Evolutionary conservation across 2,113 vertebrate genomes (phyloP).

Genomic region (Toxotes jaculatrix): DNA sequence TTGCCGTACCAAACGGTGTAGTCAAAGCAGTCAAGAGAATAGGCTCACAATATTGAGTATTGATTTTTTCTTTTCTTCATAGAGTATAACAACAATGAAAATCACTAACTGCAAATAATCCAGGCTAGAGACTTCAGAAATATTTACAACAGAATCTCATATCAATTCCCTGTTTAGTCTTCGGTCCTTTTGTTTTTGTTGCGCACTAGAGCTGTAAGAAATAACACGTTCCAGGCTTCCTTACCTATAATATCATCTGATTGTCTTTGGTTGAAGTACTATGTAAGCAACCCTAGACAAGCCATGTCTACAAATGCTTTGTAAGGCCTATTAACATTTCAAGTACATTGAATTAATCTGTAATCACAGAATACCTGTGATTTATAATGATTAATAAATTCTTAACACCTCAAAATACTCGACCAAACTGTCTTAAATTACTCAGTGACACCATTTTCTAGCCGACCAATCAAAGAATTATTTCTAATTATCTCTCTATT

Average conservation of each 20-base stretch:
- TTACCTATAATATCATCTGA: constrained; percentile 32
- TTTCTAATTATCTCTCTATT: neutral
- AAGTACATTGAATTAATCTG: constrained; percentile 55
- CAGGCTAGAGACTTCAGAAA: constrained; percentile 20
- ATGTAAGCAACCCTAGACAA: constrained; percentile 55
- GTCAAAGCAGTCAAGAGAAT: constrained; percentile 28
- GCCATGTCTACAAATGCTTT: constrained; percentile 38
- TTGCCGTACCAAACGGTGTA: neutral
- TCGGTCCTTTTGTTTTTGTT: constrained; percentile 17
- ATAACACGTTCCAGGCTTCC: constrained; percentile 21
- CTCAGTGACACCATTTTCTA: constrained; percentile 23
- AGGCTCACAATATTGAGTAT: constrained; percentile 35
- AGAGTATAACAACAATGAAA: constrained; percentile 34
- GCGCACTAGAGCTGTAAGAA: constrained; percentile 10
- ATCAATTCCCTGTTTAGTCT: constrained; percentile 51
- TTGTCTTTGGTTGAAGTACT: constrained; percentile 75
- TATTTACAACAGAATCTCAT: constrained; percentile 48
- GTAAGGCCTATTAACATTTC: constrained; percentile 67
- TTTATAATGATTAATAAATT: constrained; percentile 21
- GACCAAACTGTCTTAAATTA: constrained; percentile 40
- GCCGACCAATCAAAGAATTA: constrained; percentile 2
- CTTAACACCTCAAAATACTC: constrained; percentile 15
- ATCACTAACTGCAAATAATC: constrained; percentile 32
- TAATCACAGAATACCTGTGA: constrained; percentile 39
- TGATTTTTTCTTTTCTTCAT: constrained; percentile 33